Base-by-base conservation (phyloP, 2,888 invertebrate genomes). In the Sinotaia quadrata region DNA sequence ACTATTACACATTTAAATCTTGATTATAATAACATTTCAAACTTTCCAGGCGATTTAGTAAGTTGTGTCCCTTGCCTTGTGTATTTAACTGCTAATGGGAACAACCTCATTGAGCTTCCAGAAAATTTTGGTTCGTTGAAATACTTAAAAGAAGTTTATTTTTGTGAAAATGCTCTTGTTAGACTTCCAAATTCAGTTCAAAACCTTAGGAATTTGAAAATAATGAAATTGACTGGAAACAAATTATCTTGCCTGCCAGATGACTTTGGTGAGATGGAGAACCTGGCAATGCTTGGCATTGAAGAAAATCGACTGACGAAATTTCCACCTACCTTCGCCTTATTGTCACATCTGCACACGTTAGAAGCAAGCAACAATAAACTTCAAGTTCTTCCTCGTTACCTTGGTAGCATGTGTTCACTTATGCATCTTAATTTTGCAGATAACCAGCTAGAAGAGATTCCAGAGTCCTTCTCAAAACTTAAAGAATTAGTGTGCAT, bases 201-300 rank as follows among this genome's bases (percentile, higher is more conserved):
- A 29, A 61, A 72, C 33, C 54, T 83, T 18, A 21, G 18, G 1
- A 72, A 71, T 49, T 62, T 85, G 8, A 34, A 72, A 57, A 76
- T 80, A 54, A 57, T 83, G 15, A 75, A 75, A 59, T 44, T 83
- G 31, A 81, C 78, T 74, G 83, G 83, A 70, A 85, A 85, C 70
- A 59, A 70, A 36, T 49, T 85, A 2, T 29, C 36, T 8, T 67
- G 54, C 15, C 68, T 85, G 5, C 77, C 81, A 41, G 75, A 75
- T 52, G 75, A 80, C 24, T 65, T 83, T 34, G 78, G 79, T 63
- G 57, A 72, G 18, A 68, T 83, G n/a, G 67, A 33, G 34, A 31
- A 59, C 29, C 67, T 84, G 5, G 60, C 75, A 60, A 73, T 67
- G 37, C 44, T 84, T 15, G 75, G 72, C 70, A 34, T 82, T 8